Conservation (phyloP, 2,113 vertebrate species). For the Orcinus orca region DNA sequence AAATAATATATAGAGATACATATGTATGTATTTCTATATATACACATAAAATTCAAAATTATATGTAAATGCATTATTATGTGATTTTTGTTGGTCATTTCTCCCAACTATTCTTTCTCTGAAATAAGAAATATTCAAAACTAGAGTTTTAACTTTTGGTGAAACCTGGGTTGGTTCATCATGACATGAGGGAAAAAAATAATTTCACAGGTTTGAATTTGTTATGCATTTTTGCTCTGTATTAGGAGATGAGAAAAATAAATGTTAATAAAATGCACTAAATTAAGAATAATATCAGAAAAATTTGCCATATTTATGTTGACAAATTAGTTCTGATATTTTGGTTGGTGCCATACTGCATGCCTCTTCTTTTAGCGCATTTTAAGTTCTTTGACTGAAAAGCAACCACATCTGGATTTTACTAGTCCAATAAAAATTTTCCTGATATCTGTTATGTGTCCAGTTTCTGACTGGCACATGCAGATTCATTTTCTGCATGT, state of each 20-base stretch:
- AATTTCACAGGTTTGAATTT: neutral
- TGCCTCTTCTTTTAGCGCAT: neutral
- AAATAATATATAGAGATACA: neutral
- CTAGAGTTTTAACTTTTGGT: neutral
- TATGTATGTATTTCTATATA: neutral
- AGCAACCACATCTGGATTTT: neutral
- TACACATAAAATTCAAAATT: neutral
- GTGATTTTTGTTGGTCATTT: neutral
- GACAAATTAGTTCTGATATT: conserved; percentile 43
- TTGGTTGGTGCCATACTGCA: neutral
- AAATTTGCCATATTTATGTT: conserved; percentile 2
- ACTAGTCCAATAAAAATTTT: neutral
- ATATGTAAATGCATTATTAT: neutral
- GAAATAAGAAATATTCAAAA: conserved; percentile 20
- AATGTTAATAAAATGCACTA: neutral
- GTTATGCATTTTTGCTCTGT: neutral
- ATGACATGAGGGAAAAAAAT: conserved; percentile 1
- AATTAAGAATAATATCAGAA: conserved; percentile 47
- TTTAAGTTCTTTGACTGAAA: conserved; percentile 11
- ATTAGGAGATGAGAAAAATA: neutral
- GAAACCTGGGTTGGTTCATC: neutral
- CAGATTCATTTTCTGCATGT: neutral
- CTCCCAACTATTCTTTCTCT: neutral
- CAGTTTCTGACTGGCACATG: neutral
- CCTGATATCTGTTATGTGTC: neutral